Base-by-base conservation (phyloP, 2,113 vertebrate genomes). In the Spermophilus dauricus region DNA sequence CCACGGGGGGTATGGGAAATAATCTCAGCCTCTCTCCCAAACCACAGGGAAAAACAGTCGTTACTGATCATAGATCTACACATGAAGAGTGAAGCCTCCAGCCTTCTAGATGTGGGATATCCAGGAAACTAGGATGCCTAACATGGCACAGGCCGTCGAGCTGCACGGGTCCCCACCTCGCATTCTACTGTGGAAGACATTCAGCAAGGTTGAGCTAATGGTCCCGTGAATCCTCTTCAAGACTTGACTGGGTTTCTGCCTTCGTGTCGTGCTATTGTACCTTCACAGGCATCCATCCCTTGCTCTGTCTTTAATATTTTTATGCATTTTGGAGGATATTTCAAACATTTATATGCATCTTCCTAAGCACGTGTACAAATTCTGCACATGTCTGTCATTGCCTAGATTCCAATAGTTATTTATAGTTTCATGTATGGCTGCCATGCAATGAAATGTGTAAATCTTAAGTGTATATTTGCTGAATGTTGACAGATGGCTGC, bases 401-500 rank as follows among this genome's bases (percentile, higher is more conserved):
- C 42, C 13, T 76, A 45, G 32, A 92, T 24, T 89, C 86, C 65
- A 83, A n/a, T 39, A 42, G 76, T 92, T 67, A 63, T 45, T 84
- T 77, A 72, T 17, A 70, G 28, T 63, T 96, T 87, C 63, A 72
- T 58, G 42, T 24, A 34, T 80, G 20, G 42, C 80, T 84, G 70
- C 34, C 18, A 61, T 84, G n/a, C 34, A 72, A n/a, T 9, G 30
- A 84, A 76, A 80, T 85, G 76, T 14, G 22, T 70, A 84, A 86
- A 63, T 92, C 20, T 61, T 58, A 82, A 73, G 20, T n/a, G 4
- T 34, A 3, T 75, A 34, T 72, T 91, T 96, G 32, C 14, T 86
- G 39, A 85, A 82, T 92, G 96, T 92, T 72, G 72, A 80, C 61
- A 81, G 81, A 90, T 39, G 13, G 24, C 70, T 92, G 76, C 61